Percentiles rank a stretch among this genome's conserved stretches.
Evolutionary conservation across 2,113 vertebrate species (phyloP).

Genomic region (Petaurus breviceps): DNA sequence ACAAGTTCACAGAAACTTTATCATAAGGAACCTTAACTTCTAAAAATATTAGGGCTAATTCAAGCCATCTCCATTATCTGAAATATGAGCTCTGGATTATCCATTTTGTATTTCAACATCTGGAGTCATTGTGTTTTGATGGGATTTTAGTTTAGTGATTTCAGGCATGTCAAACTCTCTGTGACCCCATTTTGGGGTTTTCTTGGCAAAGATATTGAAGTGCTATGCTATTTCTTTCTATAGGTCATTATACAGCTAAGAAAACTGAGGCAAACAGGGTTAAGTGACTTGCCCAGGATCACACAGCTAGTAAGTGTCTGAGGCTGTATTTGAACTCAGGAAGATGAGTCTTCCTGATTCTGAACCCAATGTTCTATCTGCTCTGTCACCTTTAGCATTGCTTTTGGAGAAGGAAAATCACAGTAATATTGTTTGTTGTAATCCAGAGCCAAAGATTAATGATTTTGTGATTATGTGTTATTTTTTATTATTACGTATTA

Average conservation of each 20-base stretch:
- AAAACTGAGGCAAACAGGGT: not conserved
- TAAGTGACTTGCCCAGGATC: not conserved
- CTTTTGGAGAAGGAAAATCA: not conserved
- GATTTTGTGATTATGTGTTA: not conserved
- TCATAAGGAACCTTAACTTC: not conserved
- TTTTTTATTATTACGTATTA: not conserved
- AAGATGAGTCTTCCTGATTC: not conserved
- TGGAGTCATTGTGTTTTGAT: not conserved
- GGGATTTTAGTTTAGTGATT: not conserved
- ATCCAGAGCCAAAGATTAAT: not conserved
- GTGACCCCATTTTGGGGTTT: not conserved
- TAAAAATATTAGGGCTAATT: not conserved
- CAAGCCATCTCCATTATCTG: not conserved
- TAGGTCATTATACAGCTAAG: not conserved
- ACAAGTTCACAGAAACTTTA: not conserved
- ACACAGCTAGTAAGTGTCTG: not conserved
- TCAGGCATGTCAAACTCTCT: not conserved
- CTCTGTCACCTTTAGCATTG: not conserved
- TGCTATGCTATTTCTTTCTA: not conserved
- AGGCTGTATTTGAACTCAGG: not conserved
- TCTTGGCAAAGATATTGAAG: not conserved
- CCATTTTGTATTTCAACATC: not conserved
- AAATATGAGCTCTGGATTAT: not conserved
- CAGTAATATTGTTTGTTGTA: not conserved
- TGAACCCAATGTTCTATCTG: not conserved